Conservation (phyloP, 1,140 invertebrate genomes). For the Campoletis sonorensis region DNA sequence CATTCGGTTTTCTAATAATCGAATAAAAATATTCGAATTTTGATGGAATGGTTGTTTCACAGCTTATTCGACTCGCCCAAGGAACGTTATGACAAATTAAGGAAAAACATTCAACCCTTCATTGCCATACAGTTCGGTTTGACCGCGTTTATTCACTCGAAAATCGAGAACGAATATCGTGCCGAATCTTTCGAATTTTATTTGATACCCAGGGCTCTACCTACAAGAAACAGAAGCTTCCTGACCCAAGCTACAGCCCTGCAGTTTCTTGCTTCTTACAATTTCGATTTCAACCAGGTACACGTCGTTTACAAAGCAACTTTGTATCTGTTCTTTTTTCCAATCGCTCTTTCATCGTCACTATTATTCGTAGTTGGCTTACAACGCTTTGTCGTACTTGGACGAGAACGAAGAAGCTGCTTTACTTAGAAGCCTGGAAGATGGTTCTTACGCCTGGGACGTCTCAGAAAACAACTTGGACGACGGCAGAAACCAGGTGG, state of each 20-base stretch:
- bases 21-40: not conserved
- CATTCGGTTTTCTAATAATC: not conserved
- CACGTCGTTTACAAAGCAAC: not conserved
- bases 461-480: conserved; percentile 59
- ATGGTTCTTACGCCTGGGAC: conserved; percentile 56
- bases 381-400: conserved; percentile 82
- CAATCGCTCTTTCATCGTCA: not conserved
- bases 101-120: conserved; percentile 78
- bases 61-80: conserved; percentile 84
- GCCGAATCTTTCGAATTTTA: conserved; percentile 82
- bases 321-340: no score
- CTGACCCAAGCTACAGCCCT: conserved; percentile 80
- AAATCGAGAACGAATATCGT: conserved; percentile 77
- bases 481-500: conserved; percentile 74
- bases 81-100: conserved; percentile 80
- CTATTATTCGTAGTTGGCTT: conserved; percentile 77
- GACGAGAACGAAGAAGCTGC: conserved; percentile 76
- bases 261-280: conserved; percentile 80
- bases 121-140: conserved; percentile 82
- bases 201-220: conserved; percentile 81
- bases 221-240: conserved; percentile 79
- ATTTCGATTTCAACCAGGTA: conserved; percentile 89
- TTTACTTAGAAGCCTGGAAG: conserved; percentile 66
- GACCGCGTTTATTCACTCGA: conserved; percentile 79
- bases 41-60: conserved; percentile 31